A percentile compares a stretch with the other conserved stretches of the same genome.
Conservation (phyloP, 2,888 invertebrate genomes). For the Tetrapedia diversipes region DNA sequence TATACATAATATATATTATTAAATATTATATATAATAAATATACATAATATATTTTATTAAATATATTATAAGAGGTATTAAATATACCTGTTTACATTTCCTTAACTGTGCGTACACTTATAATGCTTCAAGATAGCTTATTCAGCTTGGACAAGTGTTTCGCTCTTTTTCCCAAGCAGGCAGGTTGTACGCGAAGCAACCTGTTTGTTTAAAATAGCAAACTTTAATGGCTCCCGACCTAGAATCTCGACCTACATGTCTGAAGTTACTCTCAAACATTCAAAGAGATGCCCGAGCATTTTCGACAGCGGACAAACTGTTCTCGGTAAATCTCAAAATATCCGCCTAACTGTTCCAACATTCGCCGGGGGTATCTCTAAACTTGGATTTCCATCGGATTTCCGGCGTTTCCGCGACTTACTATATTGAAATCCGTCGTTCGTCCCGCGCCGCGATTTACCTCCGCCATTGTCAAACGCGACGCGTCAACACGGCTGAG, state of each 20-base stretch:
- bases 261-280: neutral
- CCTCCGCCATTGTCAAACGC: conserved; percentile 25
- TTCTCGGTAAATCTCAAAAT: neutral
- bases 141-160: neutral
- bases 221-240: neutral
- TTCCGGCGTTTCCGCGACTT: conserved; percentile 6
- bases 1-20: no score
- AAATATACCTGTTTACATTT: no score
- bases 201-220: neutral
- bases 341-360: conserved; percentile 5
- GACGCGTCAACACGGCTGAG: conserved; percentile 17
- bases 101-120: no score
- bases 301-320: neutral
- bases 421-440: no score
- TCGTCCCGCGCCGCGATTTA: conserved; percentile 5
- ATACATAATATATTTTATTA: no score
- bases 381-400: conserved; percentile 6
- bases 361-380: conserved; percentile 6
- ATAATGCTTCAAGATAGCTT: neutral
- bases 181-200: neutral
- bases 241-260: neutral
- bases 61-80: no score
- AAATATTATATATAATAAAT: no score
- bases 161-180: neutral
- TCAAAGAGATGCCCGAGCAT: neutral